These are phyloP conservation scores for Dendrolimus houi DNA, from an alignment of 2,888 invertebrate species.

Conservation along the genomic window DNA sequence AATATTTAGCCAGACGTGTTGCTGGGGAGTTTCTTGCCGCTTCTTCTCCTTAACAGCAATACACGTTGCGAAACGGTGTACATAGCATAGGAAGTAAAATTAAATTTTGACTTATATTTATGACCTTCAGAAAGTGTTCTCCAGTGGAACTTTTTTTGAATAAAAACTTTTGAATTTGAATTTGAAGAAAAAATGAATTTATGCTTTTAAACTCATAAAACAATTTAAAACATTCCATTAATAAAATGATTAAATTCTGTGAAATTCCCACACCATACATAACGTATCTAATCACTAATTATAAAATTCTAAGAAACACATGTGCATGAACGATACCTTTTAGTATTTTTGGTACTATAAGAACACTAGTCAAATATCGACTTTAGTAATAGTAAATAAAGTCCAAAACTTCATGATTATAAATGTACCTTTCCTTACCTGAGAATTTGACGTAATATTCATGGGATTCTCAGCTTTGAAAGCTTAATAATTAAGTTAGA, in stretches of 20 bases:
- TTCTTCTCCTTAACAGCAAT: too few relatives aligned
- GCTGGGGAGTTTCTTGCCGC: too few relatives aligned
- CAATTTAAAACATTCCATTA: not conserved
- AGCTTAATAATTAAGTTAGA: not conserved
- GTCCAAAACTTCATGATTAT: not conserved
- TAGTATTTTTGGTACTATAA: not conserved
- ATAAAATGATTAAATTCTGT: not conserved
- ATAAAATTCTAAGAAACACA: not conserved
- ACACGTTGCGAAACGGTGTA: too few relatives aligned
- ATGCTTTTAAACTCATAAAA: too few relatives aligned
- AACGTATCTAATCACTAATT: not conserved
- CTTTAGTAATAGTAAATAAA: not conserved
- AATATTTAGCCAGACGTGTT: too few relatives aligned
- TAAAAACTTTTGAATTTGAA: too few relatives aligned
- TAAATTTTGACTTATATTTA: too few relatives aligned
- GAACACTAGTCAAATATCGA: not conserved
- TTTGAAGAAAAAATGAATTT: too few relatives aligned
- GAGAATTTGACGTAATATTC: not conserved
- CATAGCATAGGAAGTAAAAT: too few relatives aligned
- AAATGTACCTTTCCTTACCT: not conserved
- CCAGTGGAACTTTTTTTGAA: too few relatives aligned
- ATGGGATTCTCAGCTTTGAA: not conserved
- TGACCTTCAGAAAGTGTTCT: too few relatives aligned
- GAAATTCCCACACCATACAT: not conserved
- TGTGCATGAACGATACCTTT: not conserved